These are phyloP conservation scores for Gandaritis pyraliata DNA, from an alignment of 2,888 invertebrate genomes.

Conservation along the genomic window DNA sequence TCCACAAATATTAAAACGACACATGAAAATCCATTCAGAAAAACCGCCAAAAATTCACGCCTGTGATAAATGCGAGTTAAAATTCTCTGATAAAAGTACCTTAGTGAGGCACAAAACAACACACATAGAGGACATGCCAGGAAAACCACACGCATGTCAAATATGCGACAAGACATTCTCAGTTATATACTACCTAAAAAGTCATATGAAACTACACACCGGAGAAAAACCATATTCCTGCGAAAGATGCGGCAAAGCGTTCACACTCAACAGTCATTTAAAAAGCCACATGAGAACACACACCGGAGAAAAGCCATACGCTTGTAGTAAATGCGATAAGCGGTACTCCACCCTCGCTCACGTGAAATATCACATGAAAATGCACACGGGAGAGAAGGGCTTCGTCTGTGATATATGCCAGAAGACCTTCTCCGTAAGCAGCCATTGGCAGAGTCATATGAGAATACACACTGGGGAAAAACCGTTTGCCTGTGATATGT, in stretches of 20 bases:
- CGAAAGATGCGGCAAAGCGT: slow-evolving; percentile 27
- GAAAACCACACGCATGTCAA: slow-evolving; percentile 19
- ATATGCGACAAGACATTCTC: slow-evolving; percentile 26
- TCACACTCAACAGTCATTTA: slow-evolving; percentile 26
- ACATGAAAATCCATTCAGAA: slow-evolving; percentile 29
- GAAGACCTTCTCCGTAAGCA: slow-evolving; percentile 27
- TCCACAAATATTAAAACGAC: slow-evolving; percentile 28
- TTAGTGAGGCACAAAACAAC: slow-evolving; percentile 20
- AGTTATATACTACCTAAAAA: slow-evolving; percentile 29
- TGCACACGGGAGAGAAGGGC: slow-evolving; percentile 24
- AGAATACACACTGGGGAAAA: slow-evolving; percentile 28
- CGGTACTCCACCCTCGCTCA: slow-evolving; percentile 24
- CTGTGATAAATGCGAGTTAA: slow-evolving; percentile 23
- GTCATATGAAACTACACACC: slow-evolving; percentile 29
- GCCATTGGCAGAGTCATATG: slow-evolving; percentile 30
- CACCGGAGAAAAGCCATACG: slow-evolving; percentile 31
- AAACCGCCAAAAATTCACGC: slow-evolving; percentile 18
- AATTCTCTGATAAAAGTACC: slow-evolving; percentile 24
- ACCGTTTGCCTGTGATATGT: slow-evolving; percentile 32
- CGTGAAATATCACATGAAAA: slow-evolving; percentile 30
- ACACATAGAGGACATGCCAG: slow-evolving; percentile 13
- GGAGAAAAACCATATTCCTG: slow-evolving; percentile 26
- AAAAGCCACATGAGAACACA: slow-evolving; percentile 30
- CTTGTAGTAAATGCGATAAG: slow-evolving; percentile 29
- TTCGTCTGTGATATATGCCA: slow-evolving; percentile 27